A percentile compares a stretch with the other conserved stretches of the same genome.
Evolutionary conservation across 2,888 invertebrate species (phyloP).

Genomic region (Drosophila meridionalis): DNA sequence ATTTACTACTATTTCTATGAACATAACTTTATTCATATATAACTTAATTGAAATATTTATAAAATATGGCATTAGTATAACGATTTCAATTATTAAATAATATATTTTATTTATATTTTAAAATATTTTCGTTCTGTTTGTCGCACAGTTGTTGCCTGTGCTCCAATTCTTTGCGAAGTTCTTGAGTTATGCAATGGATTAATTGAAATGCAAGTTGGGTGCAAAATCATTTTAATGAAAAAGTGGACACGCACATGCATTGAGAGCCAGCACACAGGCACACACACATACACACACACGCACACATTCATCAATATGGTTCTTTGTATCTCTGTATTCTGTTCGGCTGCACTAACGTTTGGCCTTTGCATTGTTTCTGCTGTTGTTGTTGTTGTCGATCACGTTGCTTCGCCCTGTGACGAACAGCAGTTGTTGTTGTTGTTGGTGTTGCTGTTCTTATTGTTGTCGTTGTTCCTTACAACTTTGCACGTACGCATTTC

Average conservation of each 20-base stretch:
- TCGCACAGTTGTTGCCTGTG: background rate
- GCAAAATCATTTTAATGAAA: constrained; percentile 46
- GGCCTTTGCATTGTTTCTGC: constrained; percentile 15
- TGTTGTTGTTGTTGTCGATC: constrained; percentile 26
- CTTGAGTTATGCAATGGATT: constrained; percentile 53
- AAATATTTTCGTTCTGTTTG: background rate
- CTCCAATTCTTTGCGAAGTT: constrained; percentile 1
- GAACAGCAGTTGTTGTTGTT: constrained; percentile 30
- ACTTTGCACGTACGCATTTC: constrained; percentile 65
- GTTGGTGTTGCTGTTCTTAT: constrained; percentile 21
- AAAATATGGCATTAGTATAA: background rate
- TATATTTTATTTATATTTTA: background rate
- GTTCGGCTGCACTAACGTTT: constrained; percentile 7
- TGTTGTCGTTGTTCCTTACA: constrained; percentile 56
- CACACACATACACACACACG: background rate
- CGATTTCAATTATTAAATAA: background rate
- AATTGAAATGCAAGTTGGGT: constrained; percentile 69
- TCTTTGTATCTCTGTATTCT: constrained; percentile 18
- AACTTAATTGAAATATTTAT: background rate
- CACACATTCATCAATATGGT: constrained; percentile 5
- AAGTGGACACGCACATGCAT: constrained; percentile 64
- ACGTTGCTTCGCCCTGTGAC: constrained; percentile 41
- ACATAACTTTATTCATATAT: background rate
- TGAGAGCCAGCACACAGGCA: constrained; percentile 23
- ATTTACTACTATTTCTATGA: too few relatives aligned